phyloP scores from a whole-genome alignment of 2,888 invertebrate species.

The Lacanobia wlatinum region DNA sequence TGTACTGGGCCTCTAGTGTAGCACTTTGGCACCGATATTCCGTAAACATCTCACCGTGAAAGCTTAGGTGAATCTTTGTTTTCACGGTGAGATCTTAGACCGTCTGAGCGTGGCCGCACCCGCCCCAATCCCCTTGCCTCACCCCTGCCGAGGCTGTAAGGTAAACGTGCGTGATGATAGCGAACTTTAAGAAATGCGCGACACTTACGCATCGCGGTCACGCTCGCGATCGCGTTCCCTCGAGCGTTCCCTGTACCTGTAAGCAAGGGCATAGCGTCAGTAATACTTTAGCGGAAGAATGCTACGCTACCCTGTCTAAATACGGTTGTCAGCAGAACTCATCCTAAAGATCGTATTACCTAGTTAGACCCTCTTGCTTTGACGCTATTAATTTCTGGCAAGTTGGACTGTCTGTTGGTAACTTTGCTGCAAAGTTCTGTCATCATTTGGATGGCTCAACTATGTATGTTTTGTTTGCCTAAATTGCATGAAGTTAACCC shows the following conservation, averaged over 20 bases:
- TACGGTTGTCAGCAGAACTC: constrained; percentile 4
- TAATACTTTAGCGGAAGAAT: constrained; percentile 48
- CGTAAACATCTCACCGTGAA: no score
- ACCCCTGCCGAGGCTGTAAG: constrained; percentile 6
- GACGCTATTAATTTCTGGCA: no score
- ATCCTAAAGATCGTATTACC: constrained; percentile 21
- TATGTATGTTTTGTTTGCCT: no score
- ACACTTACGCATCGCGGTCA: constrained; percentile 91
- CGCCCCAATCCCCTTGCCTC: neutral
- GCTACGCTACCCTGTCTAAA: constrained; percentile 12
- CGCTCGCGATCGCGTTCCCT: constrained; percentile 92
- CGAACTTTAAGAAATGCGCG: constrained; percentile 59
- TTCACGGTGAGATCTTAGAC: no score
- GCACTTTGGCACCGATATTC: no score
- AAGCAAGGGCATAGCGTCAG: constrained; percentile 75
- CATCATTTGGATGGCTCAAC: no score
- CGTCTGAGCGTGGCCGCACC: neutral
- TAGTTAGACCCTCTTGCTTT: constrained; percentile 32
- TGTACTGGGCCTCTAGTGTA: no score
- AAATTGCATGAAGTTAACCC: no score
- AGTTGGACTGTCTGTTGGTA: no score
- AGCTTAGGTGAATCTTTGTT: no score
- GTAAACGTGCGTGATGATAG: constrained; percentile 55
- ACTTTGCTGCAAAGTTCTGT: no score
- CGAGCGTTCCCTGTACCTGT: constrained; percentile 93